These are phyloP conservation scores for Tympanuchus pallidicinctus DNA, from an alignment of 2,113 vertebrate species.

Conservation along the genomic window DNA sequence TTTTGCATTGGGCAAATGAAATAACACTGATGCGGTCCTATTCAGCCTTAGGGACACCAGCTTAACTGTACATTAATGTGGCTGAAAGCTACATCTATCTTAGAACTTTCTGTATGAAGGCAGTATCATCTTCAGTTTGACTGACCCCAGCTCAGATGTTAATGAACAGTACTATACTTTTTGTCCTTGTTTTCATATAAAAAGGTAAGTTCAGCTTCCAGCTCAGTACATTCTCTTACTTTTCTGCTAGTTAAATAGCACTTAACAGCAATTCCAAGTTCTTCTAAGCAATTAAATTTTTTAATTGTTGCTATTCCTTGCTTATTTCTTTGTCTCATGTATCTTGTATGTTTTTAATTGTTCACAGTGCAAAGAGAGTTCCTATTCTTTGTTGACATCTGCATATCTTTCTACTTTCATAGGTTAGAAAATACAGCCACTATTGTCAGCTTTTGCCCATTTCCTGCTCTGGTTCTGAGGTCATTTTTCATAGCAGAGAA, in stretches of 20 bases:
- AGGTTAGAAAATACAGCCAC: neutral
- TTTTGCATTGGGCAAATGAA: neutral
- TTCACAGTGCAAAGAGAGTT: neutral
- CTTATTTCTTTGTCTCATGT: neutral
- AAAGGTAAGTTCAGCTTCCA: neutral
- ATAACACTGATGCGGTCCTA: neutral
- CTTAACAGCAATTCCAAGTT: neutral
- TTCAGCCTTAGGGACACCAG: neutral
- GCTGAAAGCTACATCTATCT: neutral
- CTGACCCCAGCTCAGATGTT: neutral
- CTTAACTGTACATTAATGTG: neutral
- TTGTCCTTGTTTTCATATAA: neutral
- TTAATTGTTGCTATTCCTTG: neutral
- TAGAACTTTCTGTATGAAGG: neutral
- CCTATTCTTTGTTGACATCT: neutral
- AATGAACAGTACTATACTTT: neutral
- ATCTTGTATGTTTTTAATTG: neutral
- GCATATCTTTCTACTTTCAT: neutral
- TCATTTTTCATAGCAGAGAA: neutral
- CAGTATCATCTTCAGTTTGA: neutral
- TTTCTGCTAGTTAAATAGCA: neutral
- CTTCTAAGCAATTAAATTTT: neutral
- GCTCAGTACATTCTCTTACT: neutral
- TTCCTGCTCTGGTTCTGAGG: neutral
- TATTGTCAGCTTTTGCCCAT: neutral